Evolutionary conservation across 2,113 vertebrate species (phyloP).

Genomic region (Sinocyclocheilus anshuiensis): DNA sequence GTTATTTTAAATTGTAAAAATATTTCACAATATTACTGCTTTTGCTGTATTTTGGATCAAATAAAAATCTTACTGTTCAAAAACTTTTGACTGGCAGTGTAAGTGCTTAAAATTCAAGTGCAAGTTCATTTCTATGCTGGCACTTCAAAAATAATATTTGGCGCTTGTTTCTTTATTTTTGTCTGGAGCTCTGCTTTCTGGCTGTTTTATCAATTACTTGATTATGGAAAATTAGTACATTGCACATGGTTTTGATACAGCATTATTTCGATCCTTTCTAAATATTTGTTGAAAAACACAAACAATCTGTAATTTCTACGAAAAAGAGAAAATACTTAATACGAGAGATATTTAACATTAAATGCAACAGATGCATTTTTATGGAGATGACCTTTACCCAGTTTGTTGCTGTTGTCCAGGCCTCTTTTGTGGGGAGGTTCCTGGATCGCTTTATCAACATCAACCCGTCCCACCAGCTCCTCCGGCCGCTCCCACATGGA

Average conservation of each 20-base stretch:
- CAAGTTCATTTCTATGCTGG: too few species aligned
- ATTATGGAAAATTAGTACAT: neutral
- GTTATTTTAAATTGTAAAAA: too few species aligned
- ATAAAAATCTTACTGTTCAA: too few species aligned
- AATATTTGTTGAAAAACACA: neutral
- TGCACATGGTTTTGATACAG: neutral
- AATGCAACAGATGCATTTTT: neutral
- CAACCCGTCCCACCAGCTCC: constrained; percentile 91
- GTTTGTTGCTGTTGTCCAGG: constrained; percentile 87
- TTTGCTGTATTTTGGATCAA: too few species aligned
- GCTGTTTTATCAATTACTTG: neutral
- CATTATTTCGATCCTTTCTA: neutral
- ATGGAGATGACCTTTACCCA: constrained; percentile 71
- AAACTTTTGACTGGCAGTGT: too few species aligned
- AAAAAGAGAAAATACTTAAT: neutral
- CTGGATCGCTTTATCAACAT: constrained; percentile 97
- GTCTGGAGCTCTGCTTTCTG: too few species aligned
- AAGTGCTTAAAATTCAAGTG: too few species aligned
- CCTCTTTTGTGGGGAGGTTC: constrained; percentile 96
- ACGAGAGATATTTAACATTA: neutral
- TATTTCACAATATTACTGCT: too few species aligned
- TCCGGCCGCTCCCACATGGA: constrained; percentile 99
- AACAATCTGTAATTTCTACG: neutral
- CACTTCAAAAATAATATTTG: too few species aligned
- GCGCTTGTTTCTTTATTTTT: too few species aligned